Conservation (phyloP, 2,113 vertebrate species). For the Lasiurus borealis region DNA sequence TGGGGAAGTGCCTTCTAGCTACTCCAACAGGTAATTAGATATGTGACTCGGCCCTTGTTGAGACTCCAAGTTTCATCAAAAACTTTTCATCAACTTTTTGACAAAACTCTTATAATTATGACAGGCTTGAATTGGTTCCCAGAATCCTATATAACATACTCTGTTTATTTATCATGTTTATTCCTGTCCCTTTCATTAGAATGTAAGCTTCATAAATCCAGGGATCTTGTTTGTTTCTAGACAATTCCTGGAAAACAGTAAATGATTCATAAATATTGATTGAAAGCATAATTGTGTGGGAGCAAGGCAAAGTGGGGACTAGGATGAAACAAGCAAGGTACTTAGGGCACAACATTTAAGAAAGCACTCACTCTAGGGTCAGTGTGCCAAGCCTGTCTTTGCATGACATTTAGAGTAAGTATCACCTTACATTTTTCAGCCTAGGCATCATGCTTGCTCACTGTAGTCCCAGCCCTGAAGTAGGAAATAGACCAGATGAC, state of each 20-base stretch:
- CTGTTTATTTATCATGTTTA: constrained; percentile 10
- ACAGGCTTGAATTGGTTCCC: too few species aligned
- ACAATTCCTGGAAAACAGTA: constrained; percentile 20
- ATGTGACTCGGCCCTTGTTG: too few species aligned
- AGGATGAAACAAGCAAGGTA: neutral
- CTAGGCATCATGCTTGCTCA: neutral
- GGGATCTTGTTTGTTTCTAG: constrained; percentile 38
- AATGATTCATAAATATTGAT: constrained; percentile 49
- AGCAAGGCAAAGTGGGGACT: neutral
- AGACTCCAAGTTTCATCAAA: too few species aligned
- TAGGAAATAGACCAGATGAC: neutral
- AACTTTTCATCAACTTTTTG: too few species aligned
- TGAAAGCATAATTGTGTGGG: neutral
- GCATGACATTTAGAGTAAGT: neutral
- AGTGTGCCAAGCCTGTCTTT: neutral
- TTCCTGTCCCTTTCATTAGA: neutral
- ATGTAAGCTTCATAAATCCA: constrained; percentile 31
- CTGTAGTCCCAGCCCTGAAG: neutral
- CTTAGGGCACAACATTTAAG: neutral
- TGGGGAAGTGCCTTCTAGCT: too few species aligned
- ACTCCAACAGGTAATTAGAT: too few species aligned
- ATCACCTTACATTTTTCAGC: neutral
- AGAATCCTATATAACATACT: neutral
- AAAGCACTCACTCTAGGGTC: neutral
- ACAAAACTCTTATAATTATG: too few species aligned